These are phyloP conservation scores for Psettodes erumei DNA, from an alignment of 2,113 vertebrate species.

Conservation along the genomic window DNA sequence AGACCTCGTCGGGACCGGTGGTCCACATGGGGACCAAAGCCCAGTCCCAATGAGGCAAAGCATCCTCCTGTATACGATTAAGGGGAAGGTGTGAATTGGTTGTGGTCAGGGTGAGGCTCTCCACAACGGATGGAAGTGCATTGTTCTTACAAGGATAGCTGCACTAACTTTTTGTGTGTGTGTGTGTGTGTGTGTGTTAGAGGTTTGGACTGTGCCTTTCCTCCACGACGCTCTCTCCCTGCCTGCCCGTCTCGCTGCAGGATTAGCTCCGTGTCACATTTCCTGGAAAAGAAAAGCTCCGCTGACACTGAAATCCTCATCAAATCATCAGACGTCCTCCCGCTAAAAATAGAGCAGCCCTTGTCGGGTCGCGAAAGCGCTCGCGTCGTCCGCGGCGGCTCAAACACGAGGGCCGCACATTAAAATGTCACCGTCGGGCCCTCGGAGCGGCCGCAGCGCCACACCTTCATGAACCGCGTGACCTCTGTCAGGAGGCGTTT, in stretches of 20 bases:
- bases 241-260: slow-evolving; percentile 32
- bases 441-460: slow-evolving; percentile 10
- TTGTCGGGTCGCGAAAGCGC: slow-evolving; percentile 18
- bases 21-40: not conserved
- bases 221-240: slow-evolving; percentile 13
- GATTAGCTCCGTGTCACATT: slow-evolving; percentile 47
- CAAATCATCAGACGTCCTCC: slow-evolving; percentile 43
- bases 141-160: not conserved
- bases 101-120: no score
- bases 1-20: not conserved
- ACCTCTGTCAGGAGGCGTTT: slow-evolving; percentile 33
- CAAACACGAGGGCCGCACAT: not conserved
- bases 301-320: slow-evolving; percentile 55
- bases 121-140: not conserved
- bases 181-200: not conserved
- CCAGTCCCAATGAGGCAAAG: no score
- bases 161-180: not conserved
- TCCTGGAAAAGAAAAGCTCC: slow-evolving; percentile 34
- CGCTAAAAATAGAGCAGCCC: slow-evolving; percentile 49
- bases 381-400: slow-evolving; percentile 14
- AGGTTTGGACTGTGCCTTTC: not conserved
- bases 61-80: no score
- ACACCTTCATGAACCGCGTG: slow-evolving; percentile 21
- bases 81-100: no score
- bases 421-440: slow-evolving; percentile 36